Evolutionary conservation across 2,113 vertebrate genomes (phyloP).

Genomic region (Pseudopipra pipra): DNA sequence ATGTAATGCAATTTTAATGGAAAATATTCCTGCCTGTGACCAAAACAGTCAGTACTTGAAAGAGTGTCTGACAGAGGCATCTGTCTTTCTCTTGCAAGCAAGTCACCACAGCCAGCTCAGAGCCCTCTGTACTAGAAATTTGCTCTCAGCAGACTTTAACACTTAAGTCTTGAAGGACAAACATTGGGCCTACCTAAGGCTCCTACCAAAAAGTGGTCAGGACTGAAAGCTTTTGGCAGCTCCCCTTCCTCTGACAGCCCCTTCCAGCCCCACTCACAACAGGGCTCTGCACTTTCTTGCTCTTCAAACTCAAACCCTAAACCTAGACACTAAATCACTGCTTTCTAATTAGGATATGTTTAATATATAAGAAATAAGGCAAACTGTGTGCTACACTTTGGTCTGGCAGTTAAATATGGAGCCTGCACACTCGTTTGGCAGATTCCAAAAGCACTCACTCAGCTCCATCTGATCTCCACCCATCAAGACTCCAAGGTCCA

Average conservation of each 20-base stretch:
- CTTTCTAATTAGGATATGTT: neutral
- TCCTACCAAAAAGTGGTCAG: neutral
- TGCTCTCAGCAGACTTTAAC: neutral
- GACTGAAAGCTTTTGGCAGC: neutral
- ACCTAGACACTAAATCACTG: neutral
- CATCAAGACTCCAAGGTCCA: neutral
- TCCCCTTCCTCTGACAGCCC: neutral
- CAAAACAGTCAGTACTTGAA: neutral
- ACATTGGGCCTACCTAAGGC: neutral
- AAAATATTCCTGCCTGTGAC: neutral
- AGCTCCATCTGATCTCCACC: neutral
- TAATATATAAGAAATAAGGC: neutral
- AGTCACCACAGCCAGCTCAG: neutral
- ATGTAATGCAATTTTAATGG: neutral
- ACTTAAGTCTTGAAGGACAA: neutral
- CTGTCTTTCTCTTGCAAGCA: neutral
- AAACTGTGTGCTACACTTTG: accelerated
- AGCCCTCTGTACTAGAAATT: neutral
- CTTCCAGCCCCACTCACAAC: neutral
- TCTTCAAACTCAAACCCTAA: neutral
- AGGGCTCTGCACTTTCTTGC: neutral
- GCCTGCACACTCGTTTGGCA: neutral
- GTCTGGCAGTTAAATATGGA: neutral
- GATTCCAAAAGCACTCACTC: neutral
- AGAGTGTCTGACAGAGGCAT: neutral